Evolutionary conservation across 1,140 invertebrate species (phyloP), one percentile per base, ranked within the genome.

Genomic region (Stratiolaelaps scimitus): DNA sequence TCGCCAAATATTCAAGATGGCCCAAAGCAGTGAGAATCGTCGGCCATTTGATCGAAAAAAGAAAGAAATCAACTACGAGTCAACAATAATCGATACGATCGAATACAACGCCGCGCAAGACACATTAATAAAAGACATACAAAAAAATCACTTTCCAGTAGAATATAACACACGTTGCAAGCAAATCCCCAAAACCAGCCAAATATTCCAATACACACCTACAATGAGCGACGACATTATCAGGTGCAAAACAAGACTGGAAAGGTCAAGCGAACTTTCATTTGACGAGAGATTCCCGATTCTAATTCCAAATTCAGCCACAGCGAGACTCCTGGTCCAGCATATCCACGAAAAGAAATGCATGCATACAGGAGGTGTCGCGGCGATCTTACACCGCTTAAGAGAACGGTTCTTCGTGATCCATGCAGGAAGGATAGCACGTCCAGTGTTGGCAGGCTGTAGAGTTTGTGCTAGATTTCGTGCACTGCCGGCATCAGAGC

Each of bases 231-330:
- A n/a, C n/a, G n/a, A n/a, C n/a, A n/a, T n/a, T n/a, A n/a, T n/a
- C n/a, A n/a, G n/a, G n/a, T n/a, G n/a, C n/a, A n/a, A n/a, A n/a
- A n/a, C n/a, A n/a, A n/a, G n/a, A n/a, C n/a, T n/a, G n/a, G n/a
- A n/a, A n/a, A n/a, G n/a, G 15, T 48, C 47, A 4, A 23, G 19
- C 7, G 15, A 4, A 6, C 15, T 6, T 4, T 6, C 47, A 15
- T 48, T 23, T 28, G 47, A 48, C 47, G 47, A 48, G 28, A 48
- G 28, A 48, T 48, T 5, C 47, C 47, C 47, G 4, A 48, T 48
- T 15, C 20, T 48, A 7, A 4, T 48, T 15, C 47, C 47, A 48
- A 48, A 15, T 28, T 7, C 20, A 19, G 47, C 20, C 28, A 28
- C 7, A 5, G 47, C 15, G 4, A 48, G 28, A 15, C 15, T 48